phyloP scores from a whole-genome alignment of 2,888 invertebrate species.

The Drosophila rubida region DNA sequence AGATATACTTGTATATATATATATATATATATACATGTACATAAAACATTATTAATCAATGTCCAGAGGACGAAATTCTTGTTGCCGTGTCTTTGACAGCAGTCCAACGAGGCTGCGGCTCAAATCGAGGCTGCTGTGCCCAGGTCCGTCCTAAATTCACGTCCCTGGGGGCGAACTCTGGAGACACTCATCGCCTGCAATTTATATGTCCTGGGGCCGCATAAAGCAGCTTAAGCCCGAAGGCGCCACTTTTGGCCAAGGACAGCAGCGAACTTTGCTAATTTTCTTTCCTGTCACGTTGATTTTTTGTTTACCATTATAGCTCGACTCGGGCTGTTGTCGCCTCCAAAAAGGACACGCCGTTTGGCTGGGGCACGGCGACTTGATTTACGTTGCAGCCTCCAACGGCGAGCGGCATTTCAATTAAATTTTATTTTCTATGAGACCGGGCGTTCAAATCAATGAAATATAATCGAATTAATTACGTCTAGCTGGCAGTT shows the following conservation, averaged over 20 bases:
- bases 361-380: constrained; percentile 25
- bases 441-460: constrained; percentile 80
- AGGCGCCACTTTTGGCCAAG: constrained; percentile 63
- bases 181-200: constrained; percentile 33
- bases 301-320: constrained; percentile 81
- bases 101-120: constrained; percentile 43
- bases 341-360: constrained; percentile 58
- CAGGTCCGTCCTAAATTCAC: constrained; percentile 51
- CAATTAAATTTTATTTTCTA: constrained; percentile 84
- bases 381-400: constrained; percentile 76
- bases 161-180: constrained; percentile 55
- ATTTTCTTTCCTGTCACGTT: constrained; percentile 81
- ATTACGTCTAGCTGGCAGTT: constrained; percentile 72
- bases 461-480: constrained; percentile 85
- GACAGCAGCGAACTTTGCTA: constrained; percentile 74
- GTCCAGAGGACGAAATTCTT: constrained; percentile 65
- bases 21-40: too few species aligned
- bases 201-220: constrained; percentile 27
- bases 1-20: constrained; percentile 47
- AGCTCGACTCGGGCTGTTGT: constrained; percentile 71
- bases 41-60: constrained; percentile 82
- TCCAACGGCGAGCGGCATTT: constrained; percentile 70
- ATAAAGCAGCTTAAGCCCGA: constrained; percentile 73
- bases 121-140: constrained; percentile 27
- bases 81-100: constrained; percentile 69